Evolutionary conservation across 2,113 vertebrate genomes (phyloP).

Genomic region (Thalassoma bifasciatum): DNA sequence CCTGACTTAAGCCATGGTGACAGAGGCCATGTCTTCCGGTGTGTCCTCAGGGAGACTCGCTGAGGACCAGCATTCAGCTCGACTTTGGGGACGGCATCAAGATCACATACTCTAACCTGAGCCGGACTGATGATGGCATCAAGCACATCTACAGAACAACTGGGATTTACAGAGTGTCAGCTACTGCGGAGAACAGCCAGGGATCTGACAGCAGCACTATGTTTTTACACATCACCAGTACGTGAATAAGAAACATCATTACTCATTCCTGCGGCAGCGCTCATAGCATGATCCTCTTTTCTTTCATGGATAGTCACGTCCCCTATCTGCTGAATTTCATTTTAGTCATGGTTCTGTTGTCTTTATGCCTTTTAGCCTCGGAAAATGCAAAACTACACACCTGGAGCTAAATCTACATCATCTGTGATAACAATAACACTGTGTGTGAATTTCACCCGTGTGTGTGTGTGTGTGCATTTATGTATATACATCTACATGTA

Average conservation of each 20-base stretch:
- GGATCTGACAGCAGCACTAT: slow-evolving; percentile 90
- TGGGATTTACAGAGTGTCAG: slow-evolving; percentile 93
- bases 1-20: slow-evolving; percentile 64
- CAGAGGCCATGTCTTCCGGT: slow-evolving; percentile 62
- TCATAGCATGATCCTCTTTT: slow-evolving; percentile 35
- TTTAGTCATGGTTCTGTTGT: slow-evolving; percentile 47
- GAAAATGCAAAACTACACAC: slow-evolving; percentile 38
- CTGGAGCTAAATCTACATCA: slow-evolving; percentile 34
- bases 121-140: slow-evolving; percentile 91
- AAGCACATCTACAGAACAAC: slow-evolving; percentile 89
- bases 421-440: slow-evolving; percentile 2
- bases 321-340: slow-evolving; percentile 40
- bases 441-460: slow-evolving; percentile 10
- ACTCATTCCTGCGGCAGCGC: slow-evolving; percentile 45
- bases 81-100: slow-evolving; percentile 96
- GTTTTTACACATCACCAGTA: slow-evolving; percentile 95
- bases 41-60: slow-evolving; percentile 87
- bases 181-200: slow-evolving; percentile 90
- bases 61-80: slow-evolving; percentile 92
- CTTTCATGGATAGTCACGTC: slow-evolving; percentile 55
- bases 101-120: slow-evolving; percentile 95
- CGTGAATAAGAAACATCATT: slow-evolving; percentile 80
- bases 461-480: slow-evolving; percentile 6
- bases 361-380: slow-evolving; percentile 37
- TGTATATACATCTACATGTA: background rate